Evolutionary conservation across 2,888 invertebrate species (phyloP), one percentile per base, ranked within the genome.

Genomic region (Osedax frankpressi): DNA sequence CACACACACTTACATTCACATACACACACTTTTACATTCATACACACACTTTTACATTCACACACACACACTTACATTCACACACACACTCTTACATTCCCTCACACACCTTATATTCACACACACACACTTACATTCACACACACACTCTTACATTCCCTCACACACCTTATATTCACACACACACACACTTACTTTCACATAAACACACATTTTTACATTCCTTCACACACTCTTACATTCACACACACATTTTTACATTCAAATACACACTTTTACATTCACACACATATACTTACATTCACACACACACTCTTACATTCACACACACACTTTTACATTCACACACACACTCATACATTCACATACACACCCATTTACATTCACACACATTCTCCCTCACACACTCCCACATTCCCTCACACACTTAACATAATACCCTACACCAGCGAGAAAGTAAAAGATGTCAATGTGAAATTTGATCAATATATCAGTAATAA

Each of bases 381-480:
- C 44, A 6, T 19, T 44, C 44, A 44, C 44, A 6, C 44, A 11
- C 44, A 19, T 19, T 19, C 44, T 44, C 44, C 6, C 19, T 19
- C 44, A 11, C 11, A 44, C 44, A 44, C 44, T 19, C 44, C 19
- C 19, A 44, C 44, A 6, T 19, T 44, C 44, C 6, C 44, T 19
- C 44, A 11, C 44, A 44, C 44, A 6, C 44, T 44, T 19, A 44
- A 6, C 44, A 6, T 44, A 6, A 44, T 19, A 11, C 6, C 44
- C 44, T 44, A 44, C 67, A 84, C 71, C 80, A 91, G 91, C 77
- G 91, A 91, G 81, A 89, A 90, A 80, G 85, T 92, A 78, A 89
- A 89, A 77, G 89, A 90, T 83, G 89, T 91, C 74, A 90, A 90
- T 68, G 88, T 89, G 75, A 87, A 88, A 79, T 86, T 92, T 75